These are phyloP conservation scores for Galleria mellonella DNA, from an alignment of 1,140 invertebrate genomes.

Conservation along the genomic window DNA sequence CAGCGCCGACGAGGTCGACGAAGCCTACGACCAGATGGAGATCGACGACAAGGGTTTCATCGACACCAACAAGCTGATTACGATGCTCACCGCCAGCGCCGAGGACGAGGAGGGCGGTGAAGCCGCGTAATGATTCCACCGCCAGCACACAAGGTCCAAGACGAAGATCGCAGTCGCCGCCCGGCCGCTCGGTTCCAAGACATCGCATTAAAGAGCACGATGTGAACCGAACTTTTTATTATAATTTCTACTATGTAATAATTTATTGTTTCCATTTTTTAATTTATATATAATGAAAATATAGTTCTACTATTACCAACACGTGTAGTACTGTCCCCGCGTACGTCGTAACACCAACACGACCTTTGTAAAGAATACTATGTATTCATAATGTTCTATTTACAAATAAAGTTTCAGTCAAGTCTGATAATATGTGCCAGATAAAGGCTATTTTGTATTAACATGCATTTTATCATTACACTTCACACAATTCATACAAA, in stretches of 20 bases:
- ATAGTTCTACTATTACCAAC: slow-evolving; percentile 68
- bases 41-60: slow-evolving; percentile 95
- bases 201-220: slow-evolving; percentile 8
- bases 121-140: slow-evolving; percentile 73
- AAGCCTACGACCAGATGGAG: slow-evolving; percentile 96
- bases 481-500: neutral
- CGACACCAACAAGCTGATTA: slow-evolving; percentile 91
- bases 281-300: slow-evolving; percentile 73
- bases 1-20: slow-evolving; percentile 92
- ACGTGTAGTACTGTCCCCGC: slow-evolving; percentile 50
- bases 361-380: slow-evolving; percentile 42
- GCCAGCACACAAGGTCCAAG: neutral
- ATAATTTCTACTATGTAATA: slow-evolving; percentile 43
- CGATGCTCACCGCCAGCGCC: slow-evolving; percentile 88
- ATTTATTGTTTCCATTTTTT: slow-evolving; percentile 74
- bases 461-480: slow-evolving; percentile 44
- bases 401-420: slow-evolving; percentile 53
- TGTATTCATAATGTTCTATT: slow-evolving; percentile 47
- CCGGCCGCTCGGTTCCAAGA: slow-evolving; percentile 36
- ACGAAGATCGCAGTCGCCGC: slow-evolving; percentile 25
- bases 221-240: slow-evolving; percentile 59
- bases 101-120: slow-evolving; percentile 83
- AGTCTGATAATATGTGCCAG: slow-evolving; percentile 48
- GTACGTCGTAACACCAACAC: slow-evolving; percentile 8
- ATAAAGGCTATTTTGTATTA: slow-evolving; percentile 27